phyloP scores from a whole-genome alignment of 2,797 vertebrate genomes.

The Sebastes wilsoni region DNA sequence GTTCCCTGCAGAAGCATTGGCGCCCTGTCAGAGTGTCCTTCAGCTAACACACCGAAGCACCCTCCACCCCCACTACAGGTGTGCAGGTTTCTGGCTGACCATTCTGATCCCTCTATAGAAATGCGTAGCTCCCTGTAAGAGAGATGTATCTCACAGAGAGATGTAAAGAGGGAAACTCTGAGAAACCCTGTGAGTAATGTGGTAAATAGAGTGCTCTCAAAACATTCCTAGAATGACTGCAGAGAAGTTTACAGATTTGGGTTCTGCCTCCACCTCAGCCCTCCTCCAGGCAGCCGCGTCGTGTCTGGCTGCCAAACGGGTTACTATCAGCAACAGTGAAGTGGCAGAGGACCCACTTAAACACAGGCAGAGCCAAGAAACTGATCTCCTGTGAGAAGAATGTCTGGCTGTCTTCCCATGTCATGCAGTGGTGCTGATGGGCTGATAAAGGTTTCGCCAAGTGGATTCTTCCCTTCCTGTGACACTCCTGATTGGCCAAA shows the following conservation, averaged over 20 bases:
- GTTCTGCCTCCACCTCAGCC: conserved; percentile 42
- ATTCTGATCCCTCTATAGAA: conserved; percentile 4
- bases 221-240: conserved; percentile 33
- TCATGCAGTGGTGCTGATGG: conserved; percentile 72
- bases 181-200: not conserved
- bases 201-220: conserved; percentile 29
- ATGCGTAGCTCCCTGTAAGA: conserved; percentile 10
- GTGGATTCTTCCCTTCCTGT: conserved; percentile 64
- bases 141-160: not conserved
- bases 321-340: conserved; percentile 67
- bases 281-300: conserved; percentile 49
- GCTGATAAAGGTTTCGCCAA: conserved; percentile 72
- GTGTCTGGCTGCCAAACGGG: conserved; percentile 72
- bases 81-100: conserved; percentile 10
- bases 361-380: conserved; percentile 65
- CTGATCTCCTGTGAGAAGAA: conserved; percentile 68
- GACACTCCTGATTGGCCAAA: conserved; percentile 62
- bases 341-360: conserved; percentile 74
- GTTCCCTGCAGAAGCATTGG: not conserved
- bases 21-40: not conserved
- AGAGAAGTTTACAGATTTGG: conserved; percentile 56
- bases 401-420: conserved; percentile 73
- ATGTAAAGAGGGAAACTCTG: conserved; percentile 7
- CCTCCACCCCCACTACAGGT: not conserved
- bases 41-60: conserved; percentile 1